Conservation (phyloP, 2,888 invertebrate species). For the Agrenia bidenticulata region DNA sequence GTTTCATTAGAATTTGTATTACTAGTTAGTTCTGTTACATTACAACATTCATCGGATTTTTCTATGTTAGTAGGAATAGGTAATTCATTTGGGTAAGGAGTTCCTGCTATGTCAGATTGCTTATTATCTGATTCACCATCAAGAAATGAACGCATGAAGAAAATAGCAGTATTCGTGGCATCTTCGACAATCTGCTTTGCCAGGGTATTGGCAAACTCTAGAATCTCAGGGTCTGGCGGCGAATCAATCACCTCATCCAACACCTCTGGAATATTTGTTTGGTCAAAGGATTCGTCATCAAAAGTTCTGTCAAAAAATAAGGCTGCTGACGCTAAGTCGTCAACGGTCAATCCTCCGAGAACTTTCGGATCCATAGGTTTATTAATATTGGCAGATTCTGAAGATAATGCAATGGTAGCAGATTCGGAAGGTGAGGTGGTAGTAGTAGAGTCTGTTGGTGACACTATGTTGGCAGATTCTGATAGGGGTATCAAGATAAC, state of each 20-base stretch:
- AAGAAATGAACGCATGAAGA: too few relatives aligned
- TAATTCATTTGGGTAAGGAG: too few relatives aligned
- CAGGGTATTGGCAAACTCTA: not conserved
- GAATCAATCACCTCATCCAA: not conserved
- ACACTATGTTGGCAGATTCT: slow-evolving; percentile 16
- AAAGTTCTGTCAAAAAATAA: slow-evolving; percentile 39
- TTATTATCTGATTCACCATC: too few relatives aligned
- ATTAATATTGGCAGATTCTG: slow-evolving; percentile 5
- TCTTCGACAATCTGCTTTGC: not conserved
- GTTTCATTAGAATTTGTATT: too few relatives aligned
- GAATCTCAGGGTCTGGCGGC: not conserved
- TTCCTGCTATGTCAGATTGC: too few relatives aligned
- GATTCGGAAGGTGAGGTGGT: slow-evolving; percentile 14
- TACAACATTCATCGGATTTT: too few relatives aligned
- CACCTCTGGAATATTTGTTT: not conserved
- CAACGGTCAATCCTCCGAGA: not conserved
- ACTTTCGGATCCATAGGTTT: not conserved
- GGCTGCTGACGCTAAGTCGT: slow-evolving; percentile 2
- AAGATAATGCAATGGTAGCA: slow-evolving; percentile 10
- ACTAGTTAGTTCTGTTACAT: too few relatives aligned
- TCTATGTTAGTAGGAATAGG: too few relatives aligned
- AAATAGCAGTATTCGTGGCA: slow-evolving; percentile 9
- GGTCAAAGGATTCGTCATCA: slow-evolving; percentile 22
- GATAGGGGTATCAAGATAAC: not conserved
- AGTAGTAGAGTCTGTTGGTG: slow-evolving; percentile 15